Evolutionary conservation across 1,140 invertebrate genomes (phyloP).

Genomic region (Eurosta solidaginis): DNA sequence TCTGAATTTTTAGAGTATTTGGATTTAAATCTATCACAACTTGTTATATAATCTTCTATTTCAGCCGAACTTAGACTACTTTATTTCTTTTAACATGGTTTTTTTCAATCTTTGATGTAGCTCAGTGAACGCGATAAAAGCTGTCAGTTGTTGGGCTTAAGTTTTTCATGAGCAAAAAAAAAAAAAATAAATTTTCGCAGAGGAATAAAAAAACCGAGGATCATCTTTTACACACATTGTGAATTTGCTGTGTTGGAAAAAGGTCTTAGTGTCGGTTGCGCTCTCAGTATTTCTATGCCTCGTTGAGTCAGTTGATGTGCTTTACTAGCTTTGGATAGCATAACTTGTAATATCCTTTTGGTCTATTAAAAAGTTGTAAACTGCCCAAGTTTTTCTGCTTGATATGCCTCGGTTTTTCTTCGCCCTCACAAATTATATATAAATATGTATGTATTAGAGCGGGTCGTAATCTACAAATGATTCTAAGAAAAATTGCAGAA

Average conservation of each 20-base stretch:
- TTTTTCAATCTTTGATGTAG: neutral
- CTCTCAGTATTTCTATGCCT: no score
- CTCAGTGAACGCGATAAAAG: neutral
- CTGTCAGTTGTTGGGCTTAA: conserved; percentile 29
- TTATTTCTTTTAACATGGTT: neutral
- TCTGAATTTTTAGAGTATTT: no score
- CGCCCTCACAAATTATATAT: neutral
- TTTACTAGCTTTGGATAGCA: neutral
- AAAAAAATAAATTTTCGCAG: conserved; percentile 29
- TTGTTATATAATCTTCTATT: no score
- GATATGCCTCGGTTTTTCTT: conserved; percentile 3
- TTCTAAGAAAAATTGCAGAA: no score
- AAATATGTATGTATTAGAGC: no score
- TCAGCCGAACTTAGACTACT: no score
- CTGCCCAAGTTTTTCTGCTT: conserved; percentile 36
- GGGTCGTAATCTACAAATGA: no score
- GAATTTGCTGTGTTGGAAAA: neutral
- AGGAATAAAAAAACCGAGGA: conserved; percentile 17
- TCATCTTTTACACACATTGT: conserved; percentile 31
- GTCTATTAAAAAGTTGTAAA: conserved; percentile 58
- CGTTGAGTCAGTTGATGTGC: neutral
- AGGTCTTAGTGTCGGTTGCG: neutral
- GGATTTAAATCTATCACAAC: no score
- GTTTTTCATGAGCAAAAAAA: conserved; percentile 18
- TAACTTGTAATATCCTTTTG: conserved; percentile 34